These are phyloP conservation scores for Blomia tropicalis DNA, from an alignment of 2,888 invertebrate species.

Conservation along the genomic window DNA sequence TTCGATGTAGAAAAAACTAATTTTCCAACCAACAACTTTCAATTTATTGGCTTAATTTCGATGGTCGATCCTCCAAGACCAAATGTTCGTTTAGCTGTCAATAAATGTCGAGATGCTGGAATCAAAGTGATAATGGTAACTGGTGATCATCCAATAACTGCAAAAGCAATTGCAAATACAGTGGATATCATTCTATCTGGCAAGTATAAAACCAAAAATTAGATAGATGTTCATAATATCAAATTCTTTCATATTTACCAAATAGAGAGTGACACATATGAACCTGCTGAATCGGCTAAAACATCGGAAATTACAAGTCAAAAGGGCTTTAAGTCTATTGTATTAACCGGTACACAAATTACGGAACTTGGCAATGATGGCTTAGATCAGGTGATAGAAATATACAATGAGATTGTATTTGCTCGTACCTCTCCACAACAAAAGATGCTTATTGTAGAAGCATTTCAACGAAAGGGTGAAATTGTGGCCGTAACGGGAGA, in stretches of 20 bases:
- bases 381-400: conserved; percentile 42
- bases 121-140: conserved; percentile 39
- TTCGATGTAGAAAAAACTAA: conserved; percentile 37
- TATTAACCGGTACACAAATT: conserved; percentile 43
- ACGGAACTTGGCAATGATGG: conserved; percentile 34
- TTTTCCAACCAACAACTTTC: no score
- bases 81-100: conserved; percentile 35
- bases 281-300: no score
- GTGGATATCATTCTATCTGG: conserved; percentile 51
- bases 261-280: no score
- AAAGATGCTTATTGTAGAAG: conserved; percentile 35
- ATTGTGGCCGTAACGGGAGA: conserved; percentile 33
- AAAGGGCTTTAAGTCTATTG: conserved; percentile 41
- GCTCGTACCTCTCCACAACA: conserved; percentile 39
- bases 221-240: no score
- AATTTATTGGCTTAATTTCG: conserved; percentile 35
- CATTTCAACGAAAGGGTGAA: conserved; percentile 31
- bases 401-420: conserved; percentile 40
- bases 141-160: conserved; percentile 44
- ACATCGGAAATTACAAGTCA: no score
- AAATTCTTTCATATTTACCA: no score
- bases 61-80: conserved; percentile 36
- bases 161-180: conserved; percentile 54
- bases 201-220: no score
- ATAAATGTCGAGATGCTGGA: conserved; percentile 35